Evolutionary conservation across 2,797 vertebrate species (phyloP).

Genomic region (Rhinophrynus dorsalis): DNA sequence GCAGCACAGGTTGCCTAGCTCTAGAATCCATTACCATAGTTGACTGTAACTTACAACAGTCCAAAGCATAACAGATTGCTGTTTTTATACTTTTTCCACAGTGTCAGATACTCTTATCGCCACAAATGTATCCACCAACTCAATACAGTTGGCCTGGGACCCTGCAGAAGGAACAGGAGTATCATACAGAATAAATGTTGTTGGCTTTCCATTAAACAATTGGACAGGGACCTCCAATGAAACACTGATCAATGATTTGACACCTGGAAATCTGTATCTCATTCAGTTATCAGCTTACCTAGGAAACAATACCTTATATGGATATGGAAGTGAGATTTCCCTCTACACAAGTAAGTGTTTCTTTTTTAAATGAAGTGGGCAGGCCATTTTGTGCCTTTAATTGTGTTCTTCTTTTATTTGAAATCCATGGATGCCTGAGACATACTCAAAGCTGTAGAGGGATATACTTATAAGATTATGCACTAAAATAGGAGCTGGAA

Average conservation of each 20-base stretch:
- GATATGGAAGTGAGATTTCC: slow-evolving; percentile 5
- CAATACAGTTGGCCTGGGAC: neutral
- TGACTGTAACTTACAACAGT: too few relatives aligned
- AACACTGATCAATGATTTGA: neutral
- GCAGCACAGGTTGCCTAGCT: too few relatives aligned
- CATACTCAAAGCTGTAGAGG: too few relatives aligned
- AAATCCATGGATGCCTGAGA: too few relatives aligned
- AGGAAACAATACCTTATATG: neutral
- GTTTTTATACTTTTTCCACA: neutral
- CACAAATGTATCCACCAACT: neutral
- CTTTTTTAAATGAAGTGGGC: too few relatives aligned
- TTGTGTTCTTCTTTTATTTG: too few relatives aligned
- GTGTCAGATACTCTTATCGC: slow-evolving; percentile 5
- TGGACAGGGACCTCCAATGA: neutral
- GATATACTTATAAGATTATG: too few relatives aligned
- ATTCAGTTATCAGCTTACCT: slow-evolving; percentile 10
- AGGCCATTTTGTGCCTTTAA: neutral
- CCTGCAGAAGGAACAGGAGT: neutral
- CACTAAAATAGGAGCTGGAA: too few relatives aligned
- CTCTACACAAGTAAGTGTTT: slow-evolving; percentile 31
- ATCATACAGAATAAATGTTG: slow-evolving; percentile 2
- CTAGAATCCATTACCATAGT: too few relatives aligned
- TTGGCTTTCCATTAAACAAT: slow-evolving; percentile 4
- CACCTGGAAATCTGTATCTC: slow-evolving; percentile 9
- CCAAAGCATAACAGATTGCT: neutral